Base-by-base conservation (phyloP, 2,113 vertebrate species). In the Dolichallabes microphthalmus region DNA sequence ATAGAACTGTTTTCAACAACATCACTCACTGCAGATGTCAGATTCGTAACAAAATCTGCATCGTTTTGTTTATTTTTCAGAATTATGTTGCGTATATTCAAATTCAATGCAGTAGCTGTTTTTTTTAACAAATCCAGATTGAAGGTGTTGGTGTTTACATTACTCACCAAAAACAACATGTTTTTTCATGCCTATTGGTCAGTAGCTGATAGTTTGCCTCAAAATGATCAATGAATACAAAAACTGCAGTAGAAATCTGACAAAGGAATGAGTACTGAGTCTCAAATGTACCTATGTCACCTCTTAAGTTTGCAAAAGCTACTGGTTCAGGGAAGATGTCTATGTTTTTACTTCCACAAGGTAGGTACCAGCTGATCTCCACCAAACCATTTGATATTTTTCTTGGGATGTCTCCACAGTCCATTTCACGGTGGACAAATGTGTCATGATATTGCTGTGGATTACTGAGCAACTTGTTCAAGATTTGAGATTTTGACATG, bases 321-420 rank as follows among this genome's bases (percentile, higher is more conserved):
- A 95, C 55, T 2, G 95, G 91, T 52, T 94, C 92, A 85, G 87
- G 91, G 80, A 93, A 94, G 58, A 94, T 57, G 57, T 90, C 89
- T 14, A 87, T 89, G 86, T 89, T 91, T 86, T 89, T 89, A 82
- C 86, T 92, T 35, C 93, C 89, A 78, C 91, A 88, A 4, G 95
- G 95, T 55, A 96, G 93, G 86, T 89, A 94, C 95, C 95, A 96
- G 2, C 90, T 90, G 0, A 96, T 90, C 87, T 96, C 95, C 27
- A 94, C 89, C 52, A 96, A 75, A 15, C 96, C 96, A 82, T 94
- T 83, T 5, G 94, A 94, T 73, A 96, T 95, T 90, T 78, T 91
- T 58, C 90, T 92, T 53, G 91, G 89, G 64, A 88, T 81, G 20
- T 93, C 87, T 0, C 90, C 92, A 88, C 86, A 58, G 53, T 94